These are phyloP conservation scores for Chionis minor DNA, from an alignment of 2,113 vertebrate genomes.

Conservation along the genomic window DNA sequence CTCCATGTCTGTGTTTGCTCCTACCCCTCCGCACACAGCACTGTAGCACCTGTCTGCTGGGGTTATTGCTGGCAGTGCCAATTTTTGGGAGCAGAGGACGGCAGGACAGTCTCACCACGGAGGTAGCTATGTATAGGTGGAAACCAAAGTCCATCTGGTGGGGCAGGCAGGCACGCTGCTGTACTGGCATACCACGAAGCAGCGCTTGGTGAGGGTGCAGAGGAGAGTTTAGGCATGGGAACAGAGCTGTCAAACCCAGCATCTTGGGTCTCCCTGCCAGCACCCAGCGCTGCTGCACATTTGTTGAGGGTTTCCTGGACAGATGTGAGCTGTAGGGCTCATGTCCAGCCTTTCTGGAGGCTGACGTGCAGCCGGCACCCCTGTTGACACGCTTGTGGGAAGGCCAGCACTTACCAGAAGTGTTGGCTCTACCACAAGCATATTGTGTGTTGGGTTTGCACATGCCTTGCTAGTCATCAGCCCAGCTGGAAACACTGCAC, in stretches of 20 bases:
- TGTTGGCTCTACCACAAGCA: background rate
- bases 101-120: background rate
- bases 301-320: background rate
- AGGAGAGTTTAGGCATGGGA: background rate
- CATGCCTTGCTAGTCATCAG: background rate
- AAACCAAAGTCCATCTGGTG: background rate
- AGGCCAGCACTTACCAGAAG: background rate
- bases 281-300: background rate
- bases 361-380: rapidly evolving
- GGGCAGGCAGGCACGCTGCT: background rate
- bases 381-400: background rate
- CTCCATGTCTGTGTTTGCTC: background rate
- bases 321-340: background rate
- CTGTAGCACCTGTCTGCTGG: background rate
- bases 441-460: background rate
- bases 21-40: background rate
- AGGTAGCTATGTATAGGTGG: background rate
- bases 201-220: background rate
- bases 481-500: background rate
- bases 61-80: background rate
- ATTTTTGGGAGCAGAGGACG: background rate
- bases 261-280: background rate
- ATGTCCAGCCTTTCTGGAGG: background rate
- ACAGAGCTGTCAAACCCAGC: background rate
- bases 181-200: background rate